Base-by-base conservation (phyloP, 2,888 invertebrate genomes). In the Protophormia terraenovae region DNA sequence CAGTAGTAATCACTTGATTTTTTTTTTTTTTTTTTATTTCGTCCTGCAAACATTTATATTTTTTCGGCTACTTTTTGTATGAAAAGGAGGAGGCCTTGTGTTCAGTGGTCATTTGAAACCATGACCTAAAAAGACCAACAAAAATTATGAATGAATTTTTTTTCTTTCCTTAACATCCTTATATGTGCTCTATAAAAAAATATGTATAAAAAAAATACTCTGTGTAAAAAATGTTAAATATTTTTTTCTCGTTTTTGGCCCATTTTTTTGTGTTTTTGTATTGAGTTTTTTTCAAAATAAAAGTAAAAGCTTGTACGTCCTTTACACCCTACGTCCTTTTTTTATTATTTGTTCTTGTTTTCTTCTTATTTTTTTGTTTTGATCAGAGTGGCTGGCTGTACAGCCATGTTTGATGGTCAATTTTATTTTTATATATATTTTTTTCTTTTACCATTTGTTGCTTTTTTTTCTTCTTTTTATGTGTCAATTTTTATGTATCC, bases 121-220 rank as follows among this genome's bases (percentile, higher is more conserved):
- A 75, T 85, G 85, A 85, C 85, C 85, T 82, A 85, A 85, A 85
- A 85, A 85, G 81, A 82, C 82, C 69, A 82, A 85, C 75, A 85
- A 85, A 85, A 85, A 82, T 85, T 79, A 85, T 85, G 85, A 85
- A 85, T 85, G 85, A 85, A 85, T 67, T 76, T 79, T 24, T 80
- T 78, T 79, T 83, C 60, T 71, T 10, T 69, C 35, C 22, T n/a
- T 27, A 38, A 38, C 47, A 10, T 16, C n/a, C n/a, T n/a, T n/a
- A n/a, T n/a, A n/a, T n/a, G n/a, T n/a, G n/a, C n/a, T n/a, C n/a
- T n/a, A n/a, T n/a, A n/a, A n/a, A n/a, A n/a, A n/a, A n/a, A n/a
- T n/a, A n/a, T n/a, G n/a, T n/a, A n/a, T n/a, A n/a, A n/a, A n/a
- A n/a, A n/a, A n/a, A n/a, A n/a, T n/a, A n/a, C n/a, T n/a, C n/a